These are phyloP conservation scores for Sorex fumeus DNA, from an alignment of 2,113 vertebrate species.

Conservation along the genomic window DNA sequence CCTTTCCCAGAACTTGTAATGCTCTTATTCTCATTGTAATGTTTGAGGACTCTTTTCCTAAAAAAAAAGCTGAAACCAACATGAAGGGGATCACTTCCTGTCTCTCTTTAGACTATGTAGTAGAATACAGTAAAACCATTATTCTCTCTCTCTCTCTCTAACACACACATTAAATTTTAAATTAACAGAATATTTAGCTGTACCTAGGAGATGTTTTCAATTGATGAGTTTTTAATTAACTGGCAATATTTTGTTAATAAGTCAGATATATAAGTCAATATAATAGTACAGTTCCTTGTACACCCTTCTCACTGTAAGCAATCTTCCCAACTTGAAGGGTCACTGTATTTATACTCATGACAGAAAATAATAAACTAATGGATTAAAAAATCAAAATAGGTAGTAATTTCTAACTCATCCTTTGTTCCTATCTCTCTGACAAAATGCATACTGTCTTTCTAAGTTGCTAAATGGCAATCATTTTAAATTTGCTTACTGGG, in stretches of 20 bases:
- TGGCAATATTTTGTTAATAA: conserved; percentile 30
- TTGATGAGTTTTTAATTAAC: conserved; percentile 24
- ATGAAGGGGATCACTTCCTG: neutral
- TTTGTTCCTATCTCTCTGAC: conserved; percentile 8
- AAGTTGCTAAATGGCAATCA: conserved; percentile 42
- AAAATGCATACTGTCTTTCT: conserved; percentile 12
- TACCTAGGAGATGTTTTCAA: neutral
- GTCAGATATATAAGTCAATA: neutral
- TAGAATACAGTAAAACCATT: neutral
- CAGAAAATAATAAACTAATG: conserved; percentile 33
- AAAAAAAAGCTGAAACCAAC: neutral
- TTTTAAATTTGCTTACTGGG: conserved; percentile 29
- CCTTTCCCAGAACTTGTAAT: neutral
- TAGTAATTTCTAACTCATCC: conserved; percentile 26
- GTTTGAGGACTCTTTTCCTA: neutral
- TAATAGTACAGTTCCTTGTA: neutral
- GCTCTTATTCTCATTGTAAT: neutral
- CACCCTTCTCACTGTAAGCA: neutral
- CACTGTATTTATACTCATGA: neutral
- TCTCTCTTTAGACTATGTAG: neutral
- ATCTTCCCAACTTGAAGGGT: neutral
- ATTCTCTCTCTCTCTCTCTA: neutral
- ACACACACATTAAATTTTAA: conserved; percentile 1
- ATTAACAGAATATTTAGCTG: conserved; percentile 24
- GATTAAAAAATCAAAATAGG: conserved; percentile 58